Conservation (phyloP, 2,113 vertebrate species). For the Crotalus viridis region DNA sequence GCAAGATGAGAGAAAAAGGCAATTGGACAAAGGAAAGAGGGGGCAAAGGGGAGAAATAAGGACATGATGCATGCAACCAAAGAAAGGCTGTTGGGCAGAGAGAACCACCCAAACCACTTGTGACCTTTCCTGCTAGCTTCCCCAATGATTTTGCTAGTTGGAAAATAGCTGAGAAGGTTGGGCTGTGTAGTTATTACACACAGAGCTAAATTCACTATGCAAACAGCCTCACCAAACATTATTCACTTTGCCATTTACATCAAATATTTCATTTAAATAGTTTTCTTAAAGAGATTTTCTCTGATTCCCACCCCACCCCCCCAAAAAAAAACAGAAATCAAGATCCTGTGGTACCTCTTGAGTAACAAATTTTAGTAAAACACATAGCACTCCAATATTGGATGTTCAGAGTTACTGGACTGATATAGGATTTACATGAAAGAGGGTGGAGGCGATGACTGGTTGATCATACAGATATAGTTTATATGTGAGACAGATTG, state of each 20-base stretch:
- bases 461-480: not conserved
- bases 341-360: not conserved
- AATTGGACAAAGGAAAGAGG: not conserved
- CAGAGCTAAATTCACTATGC: not conserved
- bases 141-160: too few relatives aligned
- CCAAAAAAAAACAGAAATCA: not conserved
- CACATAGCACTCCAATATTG: not conserved
- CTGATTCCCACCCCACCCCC: not conserved
- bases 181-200: not conserved
- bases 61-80: too few relatives aligned
- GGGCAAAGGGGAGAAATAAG: too few relatives aligned
- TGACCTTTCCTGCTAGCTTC: too few relatives aligned
- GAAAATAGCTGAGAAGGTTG: not conserved
- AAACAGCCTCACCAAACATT: not conserved
- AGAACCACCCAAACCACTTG: too few relatives aligned
- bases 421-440: not conserved
- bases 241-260: not conserved
- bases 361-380: not conserved
- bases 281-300: not conserved
- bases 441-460: not conserved
- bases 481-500: not conserved
- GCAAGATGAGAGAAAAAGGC: not conserved
- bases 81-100: too few relatives aligned
- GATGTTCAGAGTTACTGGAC: not conserved
- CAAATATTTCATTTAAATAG: not conserved